phyloP scores from a whole-genome alignment of 2,888 invertebrate species.

The Ectemnius continuus region DNA sequence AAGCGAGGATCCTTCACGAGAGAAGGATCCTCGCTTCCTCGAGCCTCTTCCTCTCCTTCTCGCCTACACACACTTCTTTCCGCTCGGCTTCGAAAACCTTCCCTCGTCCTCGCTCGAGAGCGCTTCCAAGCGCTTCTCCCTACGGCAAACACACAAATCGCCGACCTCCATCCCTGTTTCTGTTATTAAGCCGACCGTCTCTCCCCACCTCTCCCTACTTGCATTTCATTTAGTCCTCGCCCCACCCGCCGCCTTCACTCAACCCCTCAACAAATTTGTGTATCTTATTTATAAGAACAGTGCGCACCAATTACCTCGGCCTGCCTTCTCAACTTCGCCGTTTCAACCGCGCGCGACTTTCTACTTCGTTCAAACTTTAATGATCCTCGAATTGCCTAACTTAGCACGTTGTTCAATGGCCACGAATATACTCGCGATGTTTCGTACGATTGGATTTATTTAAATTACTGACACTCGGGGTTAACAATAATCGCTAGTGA shows the following conservation, averaged over 20 bases:
- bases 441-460: no score
- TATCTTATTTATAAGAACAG: constrained; percentile 12
- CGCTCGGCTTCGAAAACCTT: constrained; percentile 1
- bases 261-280: not conserved
- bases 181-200: constrained; percentile 50
- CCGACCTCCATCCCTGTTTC: constrained; percentile 48
- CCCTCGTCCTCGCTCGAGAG: not conserved
- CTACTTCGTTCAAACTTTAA: no score
- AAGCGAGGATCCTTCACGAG: constrained; percentile 25
- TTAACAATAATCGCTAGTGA: no score
- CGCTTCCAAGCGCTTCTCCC: not conserved
- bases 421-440: no score
- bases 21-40: constrained; percentile 9
- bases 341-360: no score
- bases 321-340: no score
- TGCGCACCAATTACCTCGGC: not conserved
- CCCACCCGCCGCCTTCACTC: not conserved
- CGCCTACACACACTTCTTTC: constrained; percentile 13
- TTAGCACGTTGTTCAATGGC: no score
- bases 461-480: no score
- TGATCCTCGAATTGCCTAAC: no score
- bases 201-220: constrained; percentile 29
- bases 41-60: constrained; percentile 48
- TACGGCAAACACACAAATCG: constrained; percentile 47
- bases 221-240: constrained; percentile 49